Percentiles rank a stretch among this genome's conserved stretches.
These are phyloP conservation scores for Neogobius melanostomus DNA, from an alignment of 2,113 vertebrate species.

Conservation along the genomic window DNA sequence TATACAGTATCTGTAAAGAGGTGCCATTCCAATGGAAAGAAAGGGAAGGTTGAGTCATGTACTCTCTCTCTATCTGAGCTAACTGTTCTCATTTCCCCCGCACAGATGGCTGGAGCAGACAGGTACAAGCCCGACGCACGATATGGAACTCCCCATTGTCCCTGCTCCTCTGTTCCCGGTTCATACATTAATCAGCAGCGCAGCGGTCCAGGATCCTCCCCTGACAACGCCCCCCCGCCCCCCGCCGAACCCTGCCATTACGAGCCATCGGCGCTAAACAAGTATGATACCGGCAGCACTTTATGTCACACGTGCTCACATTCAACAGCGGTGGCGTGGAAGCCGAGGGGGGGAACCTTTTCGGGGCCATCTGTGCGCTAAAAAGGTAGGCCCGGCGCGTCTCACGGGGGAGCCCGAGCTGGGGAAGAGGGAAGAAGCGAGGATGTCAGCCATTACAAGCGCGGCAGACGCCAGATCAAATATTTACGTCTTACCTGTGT, in stretches of 20 bases:
- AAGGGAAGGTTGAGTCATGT: not conserved
- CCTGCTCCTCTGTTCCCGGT: constrained; percentile 66
- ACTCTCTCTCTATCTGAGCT: not conserved
- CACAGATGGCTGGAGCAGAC: constrained; percentile 59
- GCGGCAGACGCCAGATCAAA: constrained; percentile 52
- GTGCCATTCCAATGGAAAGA: too few species aligned
- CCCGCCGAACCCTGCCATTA: constrained; percentile 64
- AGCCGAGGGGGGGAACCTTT: constrained; percentile 37
- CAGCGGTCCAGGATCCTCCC: constrained; percentile 72
- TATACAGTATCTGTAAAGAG: too few species aligned
- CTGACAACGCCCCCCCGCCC: constrained; percentile 61
- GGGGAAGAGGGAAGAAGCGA: constrained; percentile 5
- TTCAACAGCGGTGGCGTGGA: constrained; percentile 68
- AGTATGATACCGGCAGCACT: constrained; percentile 76
- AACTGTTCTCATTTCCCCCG: constrained; percentile 18
- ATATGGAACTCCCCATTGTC: constrained; percentile 39
- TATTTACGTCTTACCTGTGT: constrained; percentile 63
- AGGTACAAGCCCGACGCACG: constrained; percentile 31
- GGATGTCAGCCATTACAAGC: constrained; percentile 63
- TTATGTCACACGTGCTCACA: constrained; percentile 79
- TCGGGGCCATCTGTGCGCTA: constrained; percentile 66
- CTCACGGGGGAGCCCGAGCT: constrained; percentile 24
- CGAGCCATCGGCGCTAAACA: constrained; percentile 65
- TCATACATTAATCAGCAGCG: constrained; percentile 78
- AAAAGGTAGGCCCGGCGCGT: constrained; percentile 59